Evolutionary conservation across 2,113 vertebrate species (phyloP).

Genomic region (Terrapene triunguis): DNA sequence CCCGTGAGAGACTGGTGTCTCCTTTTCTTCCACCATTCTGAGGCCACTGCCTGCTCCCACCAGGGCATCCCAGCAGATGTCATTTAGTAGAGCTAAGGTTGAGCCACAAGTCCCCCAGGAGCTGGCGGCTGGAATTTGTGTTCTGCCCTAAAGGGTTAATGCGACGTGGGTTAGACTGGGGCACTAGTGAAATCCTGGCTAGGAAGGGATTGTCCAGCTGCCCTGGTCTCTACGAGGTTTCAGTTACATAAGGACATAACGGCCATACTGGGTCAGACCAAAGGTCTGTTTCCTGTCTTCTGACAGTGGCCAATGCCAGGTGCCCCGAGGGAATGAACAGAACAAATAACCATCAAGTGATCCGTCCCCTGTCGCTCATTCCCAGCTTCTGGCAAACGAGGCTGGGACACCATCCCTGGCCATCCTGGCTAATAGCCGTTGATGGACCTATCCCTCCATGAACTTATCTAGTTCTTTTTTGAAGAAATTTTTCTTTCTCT

Average conservation of each 20-base stretch:
- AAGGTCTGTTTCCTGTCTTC: too few relatives aligned
- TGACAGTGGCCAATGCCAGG: too few relatives aligned
- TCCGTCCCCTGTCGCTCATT: too few relatives aligned
- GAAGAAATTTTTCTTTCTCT: not conserved
- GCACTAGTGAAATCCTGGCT: not conserved
- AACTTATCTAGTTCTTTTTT: too few relatives aligned
- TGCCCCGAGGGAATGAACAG: too few relatives aligned
- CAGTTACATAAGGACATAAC: not conserved
- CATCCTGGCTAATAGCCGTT: too few relatives aligned
- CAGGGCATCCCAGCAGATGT: not conserved
- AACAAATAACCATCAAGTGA: too few relatives aligned
- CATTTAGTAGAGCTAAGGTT: not conserved
- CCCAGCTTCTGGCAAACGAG: too few relatives aligned
- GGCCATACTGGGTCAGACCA: too few relatives aligned
- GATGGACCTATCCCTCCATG: too few relatives aligned
- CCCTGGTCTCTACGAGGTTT: not conserved
- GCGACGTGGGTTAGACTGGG: not conserved
- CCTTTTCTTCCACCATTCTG: not conserved
- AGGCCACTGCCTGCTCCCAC: not conserved
- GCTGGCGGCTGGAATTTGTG: not conserved
- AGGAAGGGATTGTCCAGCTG: not conserved
- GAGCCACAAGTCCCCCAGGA: not conserved
- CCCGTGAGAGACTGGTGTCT: not conserved
- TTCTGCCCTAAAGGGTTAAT: accelerated
- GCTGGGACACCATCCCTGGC: too few relatives aligned